phyloP scores from a whole-genome alignment of 64 coral and sea anemone genomes.

The Stichodactyla mertensii region DNA sequence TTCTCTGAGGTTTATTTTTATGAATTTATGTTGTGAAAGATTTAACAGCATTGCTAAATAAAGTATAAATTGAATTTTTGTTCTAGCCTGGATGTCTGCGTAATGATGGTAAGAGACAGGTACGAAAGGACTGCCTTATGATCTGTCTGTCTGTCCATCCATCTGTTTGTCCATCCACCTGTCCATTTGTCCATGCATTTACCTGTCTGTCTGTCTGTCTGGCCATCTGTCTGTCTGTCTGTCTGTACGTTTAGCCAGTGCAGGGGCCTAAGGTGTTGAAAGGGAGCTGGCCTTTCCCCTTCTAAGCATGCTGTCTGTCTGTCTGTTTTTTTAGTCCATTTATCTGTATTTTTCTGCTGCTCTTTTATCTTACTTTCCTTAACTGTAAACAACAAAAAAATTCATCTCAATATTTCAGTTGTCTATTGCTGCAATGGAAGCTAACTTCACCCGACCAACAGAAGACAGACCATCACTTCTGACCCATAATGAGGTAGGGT shows the following conservation, averaged over 20 bases:
- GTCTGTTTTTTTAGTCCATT: neutral
- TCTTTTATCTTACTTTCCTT: neutral
- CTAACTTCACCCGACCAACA: slow-evolving; percentile 84
- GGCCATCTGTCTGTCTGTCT: neutral
- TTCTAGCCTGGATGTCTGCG: slow-evolving; percentile 87
- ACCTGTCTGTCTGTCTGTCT: neutral
- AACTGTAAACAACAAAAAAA: neutral
- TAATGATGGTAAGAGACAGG: slow-evolving; percentile 90
- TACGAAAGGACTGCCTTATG: neutral
- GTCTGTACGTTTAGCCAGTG: neutral
- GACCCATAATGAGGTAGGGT: slow-evolving; percentile 78
- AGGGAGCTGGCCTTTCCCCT: too few relatives aligned
- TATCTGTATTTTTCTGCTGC: neutral
- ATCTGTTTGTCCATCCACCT: neutral
- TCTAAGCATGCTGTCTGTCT: neutral
- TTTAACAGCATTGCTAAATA: neutral
- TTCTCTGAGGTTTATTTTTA: neutral
- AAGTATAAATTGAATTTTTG: neutral
- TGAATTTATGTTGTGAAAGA: neutral
- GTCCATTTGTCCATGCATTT: neutral
- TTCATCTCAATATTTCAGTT: slow-evolving; percentile 19
- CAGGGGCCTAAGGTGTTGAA: too few relatives aligned
- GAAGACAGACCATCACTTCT: slow-evolving; percentile 73
- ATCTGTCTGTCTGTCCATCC: neutral
- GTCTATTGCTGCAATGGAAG: slow-evolving; percentile 92